Conservation (phyloP, 2,797 vertebrate species). For the Miichthys miiuy region DNA sequence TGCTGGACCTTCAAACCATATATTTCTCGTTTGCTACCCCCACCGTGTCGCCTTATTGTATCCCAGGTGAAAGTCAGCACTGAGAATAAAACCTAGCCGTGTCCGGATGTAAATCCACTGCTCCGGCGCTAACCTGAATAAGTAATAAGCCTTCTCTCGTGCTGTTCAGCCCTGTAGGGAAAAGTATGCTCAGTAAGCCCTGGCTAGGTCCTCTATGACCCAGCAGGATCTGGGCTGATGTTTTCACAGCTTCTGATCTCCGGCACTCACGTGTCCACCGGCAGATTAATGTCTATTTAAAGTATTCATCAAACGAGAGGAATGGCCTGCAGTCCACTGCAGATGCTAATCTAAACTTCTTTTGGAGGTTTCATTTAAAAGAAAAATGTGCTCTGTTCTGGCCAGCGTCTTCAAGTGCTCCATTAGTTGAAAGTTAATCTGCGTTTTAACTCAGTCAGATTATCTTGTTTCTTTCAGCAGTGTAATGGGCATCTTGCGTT, state of each 20-base stretch:
- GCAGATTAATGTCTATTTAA: slow-evolving; percentile 32
- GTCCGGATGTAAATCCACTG: slow-evolving; percentile 8
- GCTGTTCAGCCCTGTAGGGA: not conserved
- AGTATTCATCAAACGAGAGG: slow-evolving; percentile 13
- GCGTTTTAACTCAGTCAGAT: not conserved
- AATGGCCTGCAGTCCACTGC: not conserved
- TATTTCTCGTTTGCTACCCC: not conserved
- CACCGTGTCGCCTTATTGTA: not conserved
- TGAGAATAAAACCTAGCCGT: slow-evolving; percentile 5
- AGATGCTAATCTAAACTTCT: slow-evolving; percentile 9
- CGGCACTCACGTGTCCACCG: not conserved
- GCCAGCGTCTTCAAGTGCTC: slow-evolving; percentile 1
- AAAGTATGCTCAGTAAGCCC: slow-evolving; percentile 21
- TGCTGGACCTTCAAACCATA: not conserved
- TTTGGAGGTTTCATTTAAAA: not conserved
- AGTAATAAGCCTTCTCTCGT: slow-evolving; percentile 8
- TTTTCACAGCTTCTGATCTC: slow-evolving; percentile 27
- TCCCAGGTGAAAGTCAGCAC: slow-evolving; percentile 1
- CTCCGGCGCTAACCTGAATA: slow-evolving; percentile 24
- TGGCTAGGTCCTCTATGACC: slow-evolving; percentile 5
- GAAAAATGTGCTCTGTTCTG: not conserved
- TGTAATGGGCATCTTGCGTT: no score
- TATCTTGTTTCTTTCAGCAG: not conserved
- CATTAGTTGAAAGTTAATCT: not conserved
- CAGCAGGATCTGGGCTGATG: slow-evolving; percentile 19